Percentiles rank a stretch among this genome's conserved stretches.
These are phyloP conservation scores for Dryobates pubescens DNA, from an alignment of 2,797 vertebrate genomes.

Conservation along the genomic window DNA sequence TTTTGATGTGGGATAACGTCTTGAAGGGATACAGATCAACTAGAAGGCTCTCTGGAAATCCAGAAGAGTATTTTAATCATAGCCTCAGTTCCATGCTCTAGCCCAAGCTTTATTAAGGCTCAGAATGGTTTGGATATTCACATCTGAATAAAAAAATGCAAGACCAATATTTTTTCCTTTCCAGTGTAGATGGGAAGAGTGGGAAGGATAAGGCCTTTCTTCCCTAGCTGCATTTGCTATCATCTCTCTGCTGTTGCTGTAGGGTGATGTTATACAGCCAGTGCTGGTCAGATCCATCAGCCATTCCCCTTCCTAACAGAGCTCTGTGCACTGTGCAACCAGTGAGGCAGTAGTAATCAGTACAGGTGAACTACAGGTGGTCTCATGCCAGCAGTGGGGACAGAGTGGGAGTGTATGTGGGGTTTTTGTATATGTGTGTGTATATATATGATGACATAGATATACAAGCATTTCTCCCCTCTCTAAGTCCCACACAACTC, in stretches of 20 bases:
- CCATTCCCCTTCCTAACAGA: not conserved
- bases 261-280: not conserved
- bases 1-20: not conserved
- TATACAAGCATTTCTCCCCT: not conserved
- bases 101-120: not conserved
- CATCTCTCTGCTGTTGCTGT: not conserved
- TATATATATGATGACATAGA: accelerated
- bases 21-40: not conserved
- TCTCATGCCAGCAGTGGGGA: not conserved
- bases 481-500: not conserved
- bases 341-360: accelerated
- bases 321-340: not conserved
- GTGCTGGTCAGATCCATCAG: not conserved
- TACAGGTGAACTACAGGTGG: not conserved
- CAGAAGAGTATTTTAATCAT: not conserved
- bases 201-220: not conserved
- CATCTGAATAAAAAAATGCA: not conserved
- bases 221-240: not conserved
- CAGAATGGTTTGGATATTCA: not conserved
- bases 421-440: not conserved
- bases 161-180: not conserved
- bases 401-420: not conserved
- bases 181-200: not conserved
- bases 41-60: not conserved
- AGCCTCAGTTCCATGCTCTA: not conserved